Evolutionary conservation across 1,140 invertebrate genomes (phyloP).

Genomic region (Drosophila quadrilineata): DNA sequence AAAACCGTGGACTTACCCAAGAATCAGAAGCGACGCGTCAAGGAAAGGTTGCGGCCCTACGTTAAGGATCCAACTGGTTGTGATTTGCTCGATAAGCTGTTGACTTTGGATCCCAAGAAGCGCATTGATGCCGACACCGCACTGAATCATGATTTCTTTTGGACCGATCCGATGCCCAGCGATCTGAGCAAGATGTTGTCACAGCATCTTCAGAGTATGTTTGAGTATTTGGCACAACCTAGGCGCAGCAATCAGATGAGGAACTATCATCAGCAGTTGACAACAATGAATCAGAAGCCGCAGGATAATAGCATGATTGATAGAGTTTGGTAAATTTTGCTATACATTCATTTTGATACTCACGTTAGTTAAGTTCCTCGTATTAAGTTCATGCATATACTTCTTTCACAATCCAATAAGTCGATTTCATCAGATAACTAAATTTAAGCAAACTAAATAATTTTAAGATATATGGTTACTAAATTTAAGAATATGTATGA

Average conservation of each 20-base stretch:
- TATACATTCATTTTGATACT: neutral
- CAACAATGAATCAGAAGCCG: constrained; percentile 75
- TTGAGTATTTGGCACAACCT: constrained; percentile 95
- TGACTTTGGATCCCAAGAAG: constrained; percentile 95
- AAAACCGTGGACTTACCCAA: constrained; percentile 95
- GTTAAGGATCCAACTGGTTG: constrained; percentile 96
- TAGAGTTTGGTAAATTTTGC: constrained; percentile 75
- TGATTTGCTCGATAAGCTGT: constrained; percentile 95
- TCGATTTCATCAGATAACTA: too few relatives aligned
- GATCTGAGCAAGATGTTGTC: constrained; percentile 96
- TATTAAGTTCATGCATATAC: too few relatives aligned
- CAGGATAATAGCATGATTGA: constrained; percentile 81
- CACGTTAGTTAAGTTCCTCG: constrained; percentile 23
- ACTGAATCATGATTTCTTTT: constrained; percentile 98
- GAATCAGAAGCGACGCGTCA: constrained; percentile 95
- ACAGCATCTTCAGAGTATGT: constrained; percentile 97
- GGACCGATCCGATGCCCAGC: constrained; percentile 97
- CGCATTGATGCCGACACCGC: constrained; percentile 95
- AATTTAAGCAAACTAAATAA: neutral
- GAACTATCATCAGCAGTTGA: constrained; percentile 85
- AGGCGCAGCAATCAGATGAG: constrained; percentile 87
- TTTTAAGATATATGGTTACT: neutral
- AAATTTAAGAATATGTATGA: too few relatives aligned
- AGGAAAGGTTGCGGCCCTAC: constrained; percentile 94
- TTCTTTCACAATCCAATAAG: too few relatives aligned